Percentiles rank a stretch among this genome's conserved stretches.
These are phyloP conservation scores for Cosmia pyralina DNA, from an alignment of 2,888 invertebrate genomes.

Conservation along the genomic window DNA sequence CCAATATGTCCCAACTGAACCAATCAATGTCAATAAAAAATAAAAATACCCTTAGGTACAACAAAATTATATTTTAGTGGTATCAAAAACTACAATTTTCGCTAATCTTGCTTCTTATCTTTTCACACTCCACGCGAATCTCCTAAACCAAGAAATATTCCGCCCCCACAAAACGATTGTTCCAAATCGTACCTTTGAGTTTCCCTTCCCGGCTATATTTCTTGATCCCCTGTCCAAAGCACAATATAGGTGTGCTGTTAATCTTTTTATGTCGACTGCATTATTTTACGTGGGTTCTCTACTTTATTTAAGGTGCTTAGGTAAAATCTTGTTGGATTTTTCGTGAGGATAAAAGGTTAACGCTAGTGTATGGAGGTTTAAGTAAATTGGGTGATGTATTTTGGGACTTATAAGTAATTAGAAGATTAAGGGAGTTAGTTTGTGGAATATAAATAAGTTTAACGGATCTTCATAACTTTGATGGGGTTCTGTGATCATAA, in stretches of 20 bases:
- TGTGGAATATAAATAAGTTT: conserved; percentile 6
- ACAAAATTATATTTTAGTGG: neutral
- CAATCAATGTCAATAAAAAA: no score
- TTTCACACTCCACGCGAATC: neutral
- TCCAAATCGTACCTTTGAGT: conserved; percentile 64
- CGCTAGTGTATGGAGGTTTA: conserved; percentile 50
- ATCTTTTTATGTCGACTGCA: conserved; percentile 84
- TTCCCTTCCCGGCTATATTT: conserved; percentile 77
- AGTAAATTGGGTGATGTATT: conserved; percentile 49
- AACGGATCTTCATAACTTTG: conserved; percentile 5
- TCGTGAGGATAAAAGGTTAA: conserved; percentile 53
- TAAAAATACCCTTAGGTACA: no score
- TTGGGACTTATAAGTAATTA: conserved; percentile 30
- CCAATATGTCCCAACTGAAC: no score
- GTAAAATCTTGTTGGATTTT: conserved; percentile 55
- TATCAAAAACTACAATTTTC: neutral
- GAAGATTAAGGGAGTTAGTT: conserved; percentile 7
- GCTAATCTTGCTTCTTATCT: neutral
- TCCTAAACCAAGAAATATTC: conserved; percentile 33
- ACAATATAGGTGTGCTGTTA: conserved; percentile 81
- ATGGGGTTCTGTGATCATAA: neutral
- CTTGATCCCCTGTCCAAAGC: conserved; percentile 78
- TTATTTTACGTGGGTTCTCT: conserved; percentile 77
- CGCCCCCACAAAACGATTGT: conserved; percentile 49
- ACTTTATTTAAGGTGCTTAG: conserved; percentile 70